Evolutionary conservation across 2,888 invertebrate species (phyloP).

Genomic region (Osmoderma eremita): DNA sequence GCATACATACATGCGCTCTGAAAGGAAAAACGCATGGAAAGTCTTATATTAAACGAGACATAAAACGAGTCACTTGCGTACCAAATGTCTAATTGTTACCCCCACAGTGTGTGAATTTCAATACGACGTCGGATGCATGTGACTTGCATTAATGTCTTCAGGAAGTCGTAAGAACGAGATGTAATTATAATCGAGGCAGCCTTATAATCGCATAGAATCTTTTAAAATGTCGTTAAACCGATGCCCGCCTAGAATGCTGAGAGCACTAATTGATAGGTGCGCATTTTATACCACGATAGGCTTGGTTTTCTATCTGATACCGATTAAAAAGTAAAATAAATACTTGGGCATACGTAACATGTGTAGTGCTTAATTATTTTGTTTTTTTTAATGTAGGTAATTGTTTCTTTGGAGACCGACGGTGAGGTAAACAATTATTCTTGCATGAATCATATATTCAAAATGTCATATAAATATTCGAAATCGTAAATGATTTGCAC

Average conservation of each 20-base stretch:
- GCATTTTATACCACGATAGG: constrained; percentile 4
- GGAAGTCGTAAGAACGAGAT: constrained; percentile 30
- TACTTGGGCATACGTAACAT: background rate
- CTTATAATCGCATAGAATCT: constrained; percentile 14
- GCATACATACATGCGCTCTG: too few species aligned
- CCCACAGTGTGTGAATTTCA: constrained; percentile 32
- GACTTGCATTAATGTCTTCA: constrained; percentile 31
- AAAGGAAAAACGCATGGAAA: background rate
- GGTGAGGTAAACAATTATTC: too few species aligned
- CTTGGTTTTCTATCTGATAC: too few species aligned
- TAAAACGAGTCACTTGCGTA: constrained; percentile 28
- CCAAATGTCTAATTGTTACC: constrained; percentile 38
- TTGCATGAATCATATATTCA: too few species aligned
- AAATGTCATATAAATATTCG: too few species aligned
- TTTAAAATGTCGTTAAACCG: constrained; percentile 29
- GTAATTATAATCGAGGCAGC: constrained; percentile 32
- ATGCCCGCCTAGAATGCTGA: constrained; percentile 3
- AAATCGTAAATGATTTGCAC: constrained; percentile 1
- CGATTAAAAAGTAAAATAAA: background rate
- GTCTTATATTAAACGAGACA: constrained; percentile 27
- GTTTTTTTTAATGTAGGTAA: too few species aligned
- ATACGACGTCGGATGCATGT: constrained; percentile 33
- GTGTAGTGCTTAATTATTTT: background rate
- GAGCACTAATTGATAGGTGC: constrained; percentile 11
- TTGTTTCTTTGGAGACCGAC: too few species aligned